phyloP scores from a whole-genome alignment of 2,113 vertebrate species.

The Microcebus jonahi region DNA sequence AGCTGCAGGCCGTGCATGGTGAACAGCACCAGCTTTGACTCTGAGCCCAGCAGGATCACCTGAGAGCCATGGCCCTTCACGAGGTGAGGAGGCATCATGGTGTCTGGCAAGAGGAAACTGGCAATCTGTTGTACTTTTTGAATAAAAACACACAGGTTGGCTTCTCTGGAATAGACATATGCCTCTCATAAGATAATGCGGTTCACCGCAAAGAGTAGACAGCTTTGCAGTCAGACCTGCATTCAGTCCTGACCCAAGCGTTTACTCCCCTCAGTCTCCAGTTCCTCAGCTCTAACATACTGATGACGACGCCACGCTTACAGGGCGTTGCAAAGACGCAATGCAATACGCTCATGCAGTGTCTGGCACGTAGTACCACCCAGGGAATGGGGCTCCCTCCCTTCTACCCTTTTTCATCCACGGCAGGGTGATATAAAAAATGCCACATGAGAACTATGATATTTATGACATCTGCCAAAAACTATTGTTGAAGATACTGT shows the following conservation, averaged over 20 bases:
- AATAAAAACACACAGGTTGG: neutral
- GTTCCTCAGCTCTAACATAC: no score
- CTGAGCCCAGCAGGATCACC: conserved; percentile 80
- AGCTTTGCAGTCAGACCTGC: neutral
- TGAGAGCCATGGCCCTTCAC: conserved; percentile 83
- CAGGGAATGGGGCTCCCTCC: neutral
- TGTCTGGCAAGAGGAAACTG: conserved; percentile 77
- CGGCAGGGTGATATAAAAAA: neutral
- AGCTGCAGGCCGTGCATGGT: conserved; percentile 86
- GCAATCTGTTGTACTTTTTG: conserved; percentile 84
- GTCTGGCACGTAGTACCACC: neutral
- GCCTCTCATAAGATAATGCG: neutral
- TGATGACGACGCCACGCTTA: fast-evolving
- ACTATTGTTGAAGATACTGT: neutral
- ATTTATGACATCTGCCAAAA: neutral
- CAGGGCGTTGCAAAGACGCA: neutral
- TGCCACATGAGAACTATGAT: neutral
- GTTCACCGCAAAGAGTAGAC: neutral
- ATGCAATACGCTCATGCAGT: neutral
- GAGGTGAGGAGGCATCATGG: conserved; percentile 67
- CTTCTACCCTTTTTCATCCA: neutral
- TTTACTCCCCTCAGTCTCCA: neutral
- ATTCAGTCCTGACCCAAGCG: neutral
- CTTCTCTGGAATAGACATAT: neutral
- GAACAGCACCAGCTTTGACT: conserved; percentile 79